Base-by-base conservation (phyloP, 2,113 vertebrate genomes). In the Girardinichthys multiradiatus region DNA sequence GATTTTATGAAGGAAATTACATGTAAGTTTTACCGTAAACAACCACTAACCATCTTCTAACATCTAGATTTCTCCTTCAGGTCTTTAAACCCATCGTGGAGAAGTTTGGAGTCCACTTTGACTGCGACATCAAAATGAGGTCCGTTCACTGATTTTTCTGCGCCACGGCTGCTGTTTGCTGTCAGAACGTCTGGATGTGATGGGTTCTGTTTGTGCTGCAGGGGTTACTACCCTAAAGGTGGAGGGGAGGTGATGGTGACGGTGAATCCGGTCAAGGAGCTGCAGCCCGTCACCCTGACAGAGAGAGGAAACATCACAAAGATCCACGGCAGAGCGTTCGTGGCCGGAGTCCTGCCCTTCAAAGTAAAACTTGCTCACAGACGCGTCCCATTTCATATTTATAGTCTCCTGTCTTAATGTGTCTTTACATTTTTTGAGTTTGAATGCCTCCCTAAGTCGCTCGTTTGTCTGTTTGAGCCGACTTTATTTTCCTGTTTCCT, bases 151-250 rank as follows among this genome's bases (percentile, higher is more conserved):
- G 57, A 35, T 5, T 13, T 14, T 7, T 4, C 19, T 30, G 64
- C 24, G 28, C 15, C 4, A 14, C 10, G 12, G 33, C 35, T 10
- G 10, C 72, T 74, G 48, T 51, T 51, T 17, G 3, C 14, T 42
- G 42, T 45, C 42, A 45, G 17, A 4, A 17, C 4, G 4, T 1
- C 17, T 45, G 42, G 42, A 19, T 45, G 42, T 45, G 15, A 45
- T 17, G 42, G 42, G 0, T 19, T 60, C 33, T 77, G 29, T 68
- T 8, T 62, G 58, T 78, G 26, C n/a, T 11, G 57, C 70, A 99
- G 98, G 86, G 98, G 98, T 26, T 99, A 97, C 92, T 99, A 98
- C 79, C 98, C 98, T 57, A 96, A 96, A 81, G 98, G 98, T 14
- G 97, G 98, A 0, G 98, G 98, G 11, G 96, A 98, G 90, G 95